These are phyloP conservation scores for Drosophila birchii DNA, from an alignment of 2,888 invertebrate species.

Conservation along the genomic window DNA sequence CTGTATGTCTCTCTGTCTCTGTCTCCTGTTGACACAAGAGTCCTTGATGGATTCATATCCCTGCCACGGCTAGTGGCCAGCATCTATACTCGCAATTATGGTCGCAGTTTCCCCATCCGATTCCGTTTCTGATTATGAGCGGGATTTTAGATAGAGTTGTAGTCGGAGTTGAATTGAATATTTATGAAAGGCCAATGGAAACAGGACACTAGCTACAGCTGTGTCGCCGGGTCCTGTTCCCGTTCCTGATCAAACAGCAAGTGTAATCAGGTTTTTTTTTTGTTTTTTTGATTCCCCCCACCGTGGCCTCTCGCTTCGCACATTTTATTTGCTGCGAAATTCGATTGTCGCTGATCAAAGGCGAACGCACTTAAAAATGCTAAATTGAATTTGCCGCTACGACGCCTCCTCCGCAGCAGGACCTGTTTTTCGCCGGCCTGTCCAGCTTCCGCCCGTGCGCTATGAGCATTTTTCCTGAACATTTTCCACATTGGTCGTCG, in stretches of 20 bases:
- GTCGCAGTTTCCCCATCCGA: slow-evolving; percentile 63
- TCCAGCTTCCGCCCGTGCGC: slow-evolving; percentile 37
- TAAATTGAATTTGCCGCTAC: slow-evolving; percentile 84
- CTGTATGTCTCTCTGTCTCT: slow-evolving; percentile 12
- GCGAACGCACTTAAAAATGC: slow-evolving; percentile 84
- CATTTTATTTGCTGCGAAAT: slow-evolving; percentile 82
- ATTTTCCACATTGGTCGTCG: slow-evolving; percentile 41
- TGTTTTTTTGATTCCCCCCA: slow-evolving; percentile 23
- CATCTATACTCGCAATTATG: slow-evolving; percentile 65
- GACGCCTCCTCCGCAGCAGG: slow-evolving; percentile 61
- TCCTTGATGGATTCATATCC: slow-evolving; percentile 55
- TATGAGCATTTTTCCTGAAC: slow-evolving; percentile 53
- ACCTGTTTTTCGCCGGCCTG: slow-evolving; percentile 32
- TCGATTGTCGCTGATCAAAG: slow-evolving; percentile 84
- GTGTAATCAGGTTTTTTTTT: slow-evolving; percentile 67
- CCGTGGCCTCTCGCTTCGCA: slow-evolving; percentile 30
- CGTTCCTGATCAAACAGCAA: slow-evolving; percentile 72
- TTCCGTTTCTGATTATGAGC: slow-evolving; percentile 43
- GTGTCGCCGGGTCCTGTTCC: slow-evolving; percentile 30
- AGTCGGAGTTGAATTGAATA: slow-evolving; percentile 62
- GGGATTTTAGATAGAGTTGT: slow-evolving; percentile 8
- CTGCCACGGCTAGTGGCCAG: slow-evolving; percentile 35
- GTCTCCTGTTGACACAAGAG: slow-evolving; percentile 69
- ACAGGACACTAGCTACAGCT: slow-evolving; percentile 40
- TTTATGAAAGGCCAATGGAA: slow-evolving; percentile 62